phyloP scores from a whole-genome alignment of 2,888 invertebrate genomes.

The Andrena minutula region DNA sequence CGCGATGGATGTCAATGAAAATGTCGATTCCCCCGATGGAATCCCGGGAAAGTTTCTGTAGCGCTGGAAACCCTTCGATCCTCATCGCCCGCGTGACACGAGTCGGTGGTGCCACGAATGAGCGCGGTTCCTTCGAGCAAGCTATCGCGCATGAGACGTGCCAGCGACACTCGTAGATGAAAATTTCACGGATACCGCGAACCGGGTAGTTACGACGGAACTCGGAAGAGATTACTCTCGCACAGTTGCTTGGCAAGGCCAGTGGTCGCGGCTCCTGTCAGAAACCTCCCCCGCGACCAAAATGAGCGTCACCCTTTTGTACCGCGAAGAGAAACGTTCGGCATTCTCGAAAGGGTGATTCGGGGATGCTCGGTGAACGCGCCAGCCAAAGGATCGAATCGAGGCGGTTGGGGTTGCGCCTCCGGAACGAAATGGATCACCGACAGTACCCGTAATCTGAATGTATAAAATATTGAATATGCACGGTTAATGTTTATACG shows the following conservation, averaged over 20 bases:
- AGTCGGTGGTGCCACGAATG: slow-evolving; percentile 2
- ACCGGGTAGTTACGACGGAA: not conserved
- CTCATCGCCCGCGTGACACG: not conserved
- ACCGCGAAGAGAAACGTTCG: not conserved
- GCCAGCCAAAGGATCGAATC: not conserved
- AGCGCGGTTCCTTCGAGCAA: slow-evolving; percentile 3
- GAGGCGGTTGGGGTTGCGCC: not conserved
- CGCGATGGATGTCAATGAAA: not conserved
- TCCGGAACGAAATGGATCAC: not conserved
- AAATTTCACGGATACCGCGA: not conserved
- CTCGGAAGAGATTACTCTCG: not conserved
- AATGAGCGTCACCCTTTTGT: not conserved
- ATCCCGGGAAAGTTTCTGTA: not conserved
- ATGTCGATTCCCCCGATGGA: slow-evolving; percentile 7
- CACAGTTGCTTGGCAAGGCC: not conserved
- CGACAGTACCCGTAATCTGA: slow-evolving; percentile 23
- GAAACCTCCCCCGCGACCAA: not conserved
- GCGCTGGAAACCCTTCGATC: not conserved
- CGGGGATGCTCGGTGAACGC: not conserved
- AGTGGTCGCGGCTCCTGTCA: not conserved
- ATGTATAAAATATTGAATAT: slow-evolving; percentile 43
- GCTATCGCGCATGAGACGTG: not conserved
- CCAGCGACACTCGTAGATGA: not conserved
- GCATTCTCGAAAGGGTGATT: not conserved
- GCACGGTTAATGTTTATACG: slow-evolving; percentile 46